Evolutionary conservation across 1,140 invertebrate genomes (phyloP).

Genomic region (Drosophila repletoides): DNA sequence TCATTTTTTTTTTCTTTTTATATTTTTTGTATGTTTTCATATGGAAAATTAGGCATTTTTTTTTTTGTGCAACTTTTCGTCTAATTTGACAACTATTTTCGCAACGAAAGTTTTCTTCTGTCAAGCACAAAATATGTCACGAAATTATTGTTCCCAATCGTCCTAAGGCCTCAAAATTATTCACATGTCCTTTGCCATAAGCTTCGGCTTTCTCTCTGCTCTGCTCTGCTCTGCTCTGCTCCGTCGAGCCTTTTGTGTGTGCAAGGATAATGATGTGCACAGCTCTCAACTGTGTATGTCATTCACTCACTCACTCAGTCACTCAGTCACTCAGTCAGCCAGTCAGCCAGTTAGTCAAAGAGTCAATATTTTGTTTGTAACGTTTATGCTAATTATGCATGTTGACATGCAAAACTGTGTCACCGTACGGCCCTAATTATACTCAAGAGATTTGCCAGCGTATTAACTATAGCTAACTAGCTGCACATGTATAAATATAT

Average conservation of each 20-base stretch:
- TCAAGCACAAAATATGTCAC: conserved; percentile 61
- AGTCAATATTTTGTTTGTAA: conserved; percentile 73
- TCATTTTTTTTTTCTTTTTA: too few species aligned
- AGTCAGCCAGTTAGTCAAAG: conserved; percentile 27
- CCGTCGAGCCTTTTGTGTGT: conserved; percentile 9
- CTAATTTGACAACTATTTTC: conserved; percentile 76
- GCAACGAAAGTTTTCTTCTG: conserved; percentile 71
- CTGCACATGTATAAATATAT: too few species aligned
- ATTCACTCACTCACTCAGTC: conserved; percentile 3
- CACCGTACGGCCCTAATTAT: conserved; percentile 62
- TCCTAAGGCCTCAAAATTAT: conserved; percentile 11
- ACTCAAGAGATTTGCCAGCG: conserved; percentile 39
- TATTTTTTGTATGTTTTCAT: conserved; percentile 71
- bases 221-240: conserved; percentile 5
- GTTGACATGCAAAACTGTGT: conserved; percentile 67
- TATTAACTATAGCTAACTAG: too few species aligned
- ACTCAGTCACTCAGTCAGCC: conserved; percentile 4
- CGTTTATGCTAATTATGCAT: conserved; percentile 76
- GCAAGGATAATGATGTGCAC: conserved; percentile 42
- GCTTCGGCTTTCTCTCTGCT: not conserved
- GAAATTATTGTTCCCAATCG: conserved; percentile 52
- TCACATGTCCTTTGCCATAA: not conserved
- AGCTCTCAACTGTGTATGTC: conserved; percentile 32
- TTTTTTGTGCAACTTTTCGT: conserved; percentile 24
- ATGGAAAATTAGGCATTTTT: conserved; percentile 79